Evolutionary conservation across 2,113 vertebrate species (phyloP).

Genomic region (Eublepharis macularius): DNA sequence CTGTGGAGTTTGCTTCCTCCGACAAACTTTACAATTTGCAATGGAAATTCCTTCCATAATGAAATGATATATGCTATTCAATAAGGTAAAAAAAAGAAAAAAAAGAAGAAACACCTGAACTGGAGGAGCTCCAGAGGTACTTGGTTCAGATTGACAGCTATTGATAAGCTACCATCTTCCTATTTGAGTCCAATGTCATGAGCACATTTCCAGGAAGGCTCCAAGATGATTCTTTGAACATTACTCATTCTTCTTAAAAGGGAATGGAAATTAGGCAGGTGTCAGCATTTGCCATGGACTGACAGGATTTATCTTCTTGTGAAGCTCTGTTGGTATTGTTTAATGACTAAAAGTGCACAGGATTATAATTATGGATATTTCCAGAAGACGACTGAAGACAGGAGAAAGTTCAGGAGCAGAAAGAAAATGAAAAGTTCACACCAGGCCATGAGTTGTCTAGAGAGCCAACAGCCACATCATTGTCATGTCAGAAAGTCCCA

Average conservation of each 20-base stretch:
- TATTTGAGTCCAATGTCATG: slow-evolving; percentile 32
- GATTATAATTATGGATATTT: slow-evolving; percentile 54
- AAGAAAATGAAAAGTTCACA: neutral
- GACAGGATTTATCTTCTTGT: slow-evolving; percentile 37
- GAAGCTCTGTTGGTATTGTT: slow-evolving; percentile 31
- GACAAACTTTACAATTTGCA: slow-evolving; percentile 4
- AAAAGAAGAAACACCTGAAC: neutral
- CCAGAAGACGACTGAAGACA: slow-evolving; percentile 49
- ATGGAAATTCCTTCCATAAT: slow-evolving; percentile 6
- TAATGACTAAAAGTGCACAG: slow-evolving; percentile 42
- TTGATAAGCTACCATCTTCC: slow-evolving; percentile 35
- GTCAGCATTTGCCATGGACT: slow-evolving; percentile 41
- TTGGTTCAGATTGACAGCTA: slow-evolving; percentile 33
- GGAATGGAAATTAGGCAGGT: slow-evolving; percentile 40
- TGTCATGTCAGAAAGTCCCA: neutral
- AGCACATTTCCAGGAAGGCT: slow-evolving; percentile 43
- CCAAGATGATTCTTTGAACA: slow-evolving; percentile 47
- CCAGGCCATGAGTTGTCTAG: neutral
- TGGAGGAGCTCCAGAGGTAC: slow-evolving; percentile 23
- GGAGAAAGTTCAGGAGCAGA: neutral
- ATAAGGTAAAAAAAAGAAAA: slow-evolving; percentile 15
- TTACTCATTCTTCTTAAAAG: slow-evolving; percentile 40
- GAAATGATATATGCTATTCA: slow-evolving; percentile 19
- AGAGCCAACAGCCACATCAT: neutral
- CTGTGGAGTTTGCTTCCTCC: neutral